Conservation (phyloP, 2,113 vertebrate species). For the Melanerpes formicivorus region DNA sequence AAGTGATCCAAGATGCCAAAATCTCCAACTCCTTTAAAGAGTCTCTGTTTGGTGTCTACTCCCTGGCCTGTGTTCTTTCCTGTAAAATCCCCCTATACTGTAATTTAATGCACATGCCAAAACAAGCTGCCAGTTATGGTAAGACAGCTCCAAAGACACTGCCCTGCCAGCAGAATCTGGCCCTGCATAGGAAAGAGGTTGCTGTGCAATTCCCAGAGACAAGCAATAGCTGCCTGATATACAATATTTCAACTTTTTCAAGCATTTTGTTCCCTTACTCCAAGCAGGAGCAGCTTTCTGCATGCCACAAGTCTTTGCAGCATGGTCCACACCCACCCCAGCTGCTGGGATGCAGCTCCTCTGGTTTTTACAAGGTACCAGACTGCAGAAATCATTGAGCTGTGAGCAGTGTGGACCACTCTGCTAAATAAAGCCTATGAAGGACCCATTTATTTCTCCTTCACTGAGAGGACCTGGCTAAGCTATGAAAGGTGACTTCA, state of each 20-base stretch:
- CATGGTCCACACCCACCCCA: rapidly evolving
- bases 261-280: neutral
- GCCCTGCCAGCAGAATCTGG: neutral
- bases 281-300: neutral
- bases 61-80: neutral
- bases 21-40: neutral
- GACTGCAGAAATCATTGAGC: neutral
- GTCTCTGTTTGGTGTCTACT: neutral
- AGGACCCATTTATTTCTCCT: neutral
- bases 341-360: neutral
- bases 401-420: neutral
- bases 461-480: neutral
- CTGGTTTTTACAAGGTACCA: neutral
- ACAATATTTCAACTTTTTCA: neutral
- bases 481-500: neutral
- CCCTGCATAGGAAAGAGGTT: rapidly evolving
- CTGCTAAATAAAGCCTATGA: neutral
- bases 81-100: neutral
- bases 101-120: neutral
- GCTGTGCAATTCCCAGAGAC: neutral
- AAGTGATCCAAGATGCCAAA: neutral
- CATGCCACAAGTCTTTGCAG: neutral
- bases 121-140: neutral
- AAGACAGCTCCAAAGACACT: neutral
- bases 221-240: neutral